phyloP scores from a whole-genome alignment of 2,888 invertebrate genomes.

The Drosophila nigricruria region DNA sequence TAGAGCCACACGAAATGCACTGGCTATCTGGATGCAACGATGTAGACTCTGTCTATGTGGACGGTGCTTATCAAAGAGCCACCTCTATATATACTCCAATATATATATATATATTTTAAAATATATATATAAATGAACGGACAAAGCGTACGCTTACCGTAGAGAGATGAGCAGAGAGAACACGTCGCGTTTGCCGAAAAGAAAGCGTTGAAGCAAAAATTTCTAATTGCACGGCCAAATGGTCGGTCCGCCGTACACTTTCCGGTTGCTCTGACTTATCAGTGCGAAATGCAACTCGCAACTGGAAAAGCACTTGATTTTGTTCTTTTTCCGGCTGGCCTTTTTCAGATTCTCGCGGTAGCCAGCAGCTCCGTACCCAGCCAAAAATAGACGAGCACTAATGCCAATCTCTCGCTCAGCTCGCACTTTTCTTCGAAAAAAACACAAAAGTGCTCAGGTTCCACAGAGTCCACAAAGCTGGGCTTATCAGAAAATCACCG shows the following conservation, averaged over 20 bases:
- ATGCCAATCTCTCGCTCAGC: constrained; percentile 51
- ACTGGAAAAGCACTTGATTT: constrained; percentile 19
- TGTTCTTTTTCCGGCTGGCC: constrained; percentile 35
- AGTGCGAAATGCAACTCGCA: constrained; percentile 34
- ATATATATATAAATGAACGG: constrained; percentile 22
- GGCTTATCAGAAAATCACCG: constrained; percentile 66
- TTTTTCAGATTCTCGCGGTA: constrained; percentile 56
- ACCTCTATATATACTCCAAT: constrained; percentile 25
- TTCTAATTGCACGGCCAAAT: constrained; percentile 5
- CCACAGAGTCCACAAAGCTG: constrained; percentile 60
- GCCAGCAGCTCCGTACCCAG: constrained; percentile 74
- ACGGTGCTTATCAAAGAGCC: constrained; percentile 55
- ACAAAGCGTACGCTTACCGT: constrained; percentile 55
- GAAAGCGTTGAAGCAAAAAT: not conserved
- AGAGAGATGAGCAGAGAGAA: constrained; percentile 2
- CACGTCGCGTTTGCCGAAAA: constrained; percentile 35
- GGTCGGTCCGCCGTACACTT: constrained; percentile 9
- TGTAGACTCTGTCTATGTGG: constrained; percentile 35
- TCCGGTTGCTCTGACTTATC: constrained; percentile 28
- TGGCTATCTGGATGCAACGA: constrained; percentile 49
- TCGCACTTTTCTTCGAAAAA: constrained; percentile 71
- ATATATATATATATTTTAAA: constrained; percentile 7
- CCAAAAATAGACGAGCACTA: constrained; percentile 77
- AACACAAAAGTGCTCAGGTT: constrained; percentile 36
- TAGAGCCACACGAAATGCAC: constrained; percentile 48